Evolutionary conservation across 2,113 vertebrate genomes (phyloP).

Genomic region (Scortum barcoo): DNA sequence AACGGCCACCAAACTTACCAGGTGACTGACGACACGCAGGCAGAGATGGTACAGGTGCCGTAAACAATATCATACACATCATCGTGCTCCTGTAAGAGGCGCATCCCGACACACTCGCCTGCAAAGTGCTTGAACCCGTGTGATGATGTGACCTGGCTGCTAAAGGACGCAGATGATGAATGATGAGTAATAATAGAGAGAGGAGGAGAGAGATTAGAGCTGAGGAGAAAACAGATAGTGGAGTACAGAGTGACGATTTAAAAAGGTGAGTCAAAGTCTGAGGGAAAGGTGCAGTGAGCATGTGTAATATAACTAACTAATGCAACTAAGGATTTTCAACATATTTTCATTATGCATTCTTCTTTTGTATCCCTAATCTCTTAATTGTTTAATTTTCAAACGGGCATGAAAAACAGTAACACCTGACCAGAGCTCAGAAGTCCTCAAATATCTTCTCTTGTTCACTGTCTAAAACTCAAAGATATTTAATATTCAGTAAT

Average conservation of each 20-base stretch:
- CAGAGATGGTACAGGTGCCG: background rate
- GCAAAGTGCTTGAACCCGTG: background rate
- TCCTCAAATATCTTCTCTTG: background rate
- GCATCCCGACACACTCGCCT: slow-evolving; percentile 4
- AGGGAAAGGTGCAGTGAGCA: background rate
- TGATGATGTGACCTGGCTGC: slow-evolving; percentile 30
- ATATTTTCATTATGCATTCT: background rate
- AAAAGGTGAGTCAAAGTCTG: background rate
- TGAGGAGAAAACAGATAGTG: background rate
- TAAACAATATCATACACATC: background rate
- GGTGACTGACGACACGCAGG: slow-evolving; percentile 80
- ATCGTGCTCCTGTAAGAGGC: background rate
- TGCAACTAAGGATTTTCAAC: no score
- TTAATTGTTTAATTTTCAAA: background rate
- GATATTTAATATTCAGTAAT: background rate
- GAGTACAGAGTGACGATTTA: background rate
- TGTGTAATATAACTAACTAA: background rate
- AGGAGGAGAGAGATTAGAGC: slow-evolving; percentile 4
- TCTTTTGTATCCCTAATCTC: background rate
- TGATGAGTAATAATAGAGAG: slow-evolving; percentile 21
- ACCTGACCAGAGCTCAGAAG: no score
- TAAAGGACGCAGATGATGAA: slow-evolving; percentile 39
- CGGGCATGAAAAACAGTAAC: background rate
- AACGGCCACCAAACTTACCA: slow-evolving; percentile 96
- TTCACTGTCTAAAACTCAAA: background rate